Conservation (phyloP, 2,113 vertebrate species). For the Columbina picui region DNA sequence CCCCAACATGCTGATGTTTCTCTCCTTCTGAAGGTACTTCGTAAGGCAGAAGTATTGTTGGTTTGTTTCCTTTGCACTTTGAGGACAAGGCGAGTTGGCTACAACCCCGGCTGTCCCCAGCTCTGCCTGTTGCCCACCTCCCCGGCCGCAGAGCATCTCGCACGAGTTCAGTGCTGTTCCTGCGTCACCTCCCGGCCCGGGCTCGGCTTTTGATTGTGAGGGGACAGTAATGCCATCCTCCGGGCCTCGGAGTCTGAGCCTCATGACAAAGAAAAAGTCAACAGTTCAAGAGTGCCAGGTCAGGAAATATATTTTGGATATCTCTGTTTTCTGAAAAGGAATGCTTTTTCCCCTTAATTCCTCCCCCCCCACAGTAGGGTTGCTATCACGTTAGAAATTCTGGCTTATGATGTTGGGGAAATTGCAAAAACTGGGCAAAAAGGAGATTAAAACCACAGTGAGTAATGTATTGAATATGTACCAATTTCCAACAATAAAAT, state of each 20-base stretch:
- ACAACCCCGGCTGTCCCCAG: neutral
- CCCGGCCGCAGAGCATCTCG: neutral
- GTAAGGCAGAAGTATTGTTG: slow-evolving; percentile 9
- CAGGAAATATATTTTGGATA: neutral
- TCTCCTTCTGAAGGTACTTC: slow-evolving; percentile 58
- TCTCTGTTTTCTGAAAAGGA: neutral
- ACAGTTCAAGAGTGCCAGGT: neutral
- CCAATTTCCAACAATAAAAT: neutral
- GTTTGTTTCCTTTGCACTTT: neutral
- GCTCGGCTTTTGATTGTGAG: neutral
- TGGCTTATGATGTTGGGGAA: neutral
- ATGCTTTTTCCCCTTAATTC: neutral
- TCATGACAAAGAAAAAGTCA: neutral
- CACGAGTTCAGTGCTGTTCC: neutral
- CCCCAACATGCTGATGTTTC: slow-evolving; percentile 25
- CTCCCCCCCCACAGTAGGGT: neutral
- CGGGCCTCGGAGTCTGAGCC: accelerated
- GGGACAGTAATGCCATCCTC: neutral
- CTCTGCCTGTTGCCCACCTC: neutral
- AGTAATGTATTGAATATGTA: neutral
- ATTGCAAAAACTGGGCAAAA: neutral
- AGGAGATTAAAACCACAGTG: neutral
- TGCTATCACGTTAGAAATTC: neutral
- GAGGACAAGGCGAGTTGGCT: neutral
- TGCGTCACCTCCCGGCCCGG: neutral